These are phyloP conservation scores for Lottia gigantea DNA, from an alignment of 2,888 invertebrate species.

Conservation along the genomic window DNA sequence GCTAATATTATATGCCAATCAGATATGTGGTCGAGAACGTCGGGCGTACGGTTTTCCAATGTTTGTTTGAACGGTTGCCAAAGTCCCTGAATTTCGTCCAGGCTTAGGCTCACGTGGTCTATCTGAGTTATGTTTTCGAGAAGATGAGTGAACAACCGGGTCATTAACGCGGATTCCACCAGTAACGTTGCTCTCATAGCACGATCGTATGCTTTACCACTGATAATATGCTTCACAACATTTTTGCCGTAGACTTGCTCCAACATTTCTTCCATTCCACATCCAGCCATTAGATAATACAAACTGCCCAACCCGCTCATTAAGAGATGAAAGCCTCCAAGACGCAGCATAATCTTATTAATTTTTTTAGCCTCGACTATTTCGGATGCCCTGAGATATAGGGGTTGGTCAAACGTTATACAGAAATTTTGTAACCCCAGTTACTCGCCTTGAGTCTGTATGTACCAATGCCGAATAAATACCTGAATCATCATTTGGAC, in stretches of 20 bases:
- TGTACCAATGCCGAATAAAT: conserved; percentile 1
- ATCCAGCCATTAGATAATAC: background rate
- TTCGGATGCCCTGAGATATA: background rate
- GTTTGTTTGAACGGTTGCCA: too few species aligned
- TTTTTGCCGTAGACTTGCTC: background rate
- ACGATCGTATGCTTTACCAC: background rate
- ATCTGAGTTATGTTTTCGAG: too few species aligned
- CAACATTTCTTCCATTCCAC: background rate
- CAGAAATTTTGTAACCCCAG: too few species aligned
- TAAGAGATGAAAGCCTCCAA: background rate
- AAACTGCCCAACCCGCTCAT: background rate
- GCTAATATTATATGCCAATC: too few species aligned
- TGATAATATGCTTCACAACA: background rate
- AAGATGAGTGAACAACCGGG: too few species aligned
- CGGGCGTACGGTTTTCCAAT: too few species aligned
- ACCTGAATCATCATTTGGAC: background rate
- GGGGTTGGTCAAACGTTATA: background rate
- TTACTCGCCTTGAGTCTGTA: too few species aligned
- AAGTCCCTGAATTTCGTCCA: too few species aligned
- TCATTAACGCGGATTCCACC: background rate
- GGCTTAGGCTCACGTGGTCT: too few species aligned
- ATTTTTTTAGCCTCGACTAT: background rate
- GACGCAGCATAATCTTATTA: background rate
- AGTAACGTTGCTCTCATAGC: background rate
- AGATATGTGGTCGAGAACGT: too few species aligned